phyloP scores from a whole-genome alignment of 2,113 vertebrate genomes.

The Xiphophorus couchianus region DNA sequence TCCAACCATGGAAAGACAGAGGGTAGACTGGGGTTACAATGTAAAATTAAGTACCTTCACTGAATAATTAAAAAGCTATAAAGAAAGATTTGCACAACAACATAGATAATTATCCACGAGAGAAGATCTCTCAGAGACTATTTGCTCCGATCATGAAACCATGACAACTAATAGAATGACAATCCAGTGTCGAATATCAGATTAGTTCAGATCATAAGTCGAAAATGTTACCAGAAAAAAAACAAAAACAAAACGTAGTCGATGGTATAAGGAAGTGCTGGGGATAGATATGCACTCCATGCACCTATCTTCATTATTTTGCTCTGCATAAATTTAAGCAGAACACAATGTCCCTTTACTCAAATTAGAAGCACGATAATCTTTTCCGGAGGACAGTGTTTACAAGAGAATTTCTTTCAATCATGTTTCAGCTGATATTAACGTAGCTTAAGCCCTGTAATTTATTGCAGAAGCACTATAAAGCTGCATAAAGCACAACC shows the following conservation, averaged over 20 bases:
- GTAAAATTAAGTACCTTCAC: constrained; percentile 18
- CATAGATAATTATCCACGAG: constrained; percentile 9
- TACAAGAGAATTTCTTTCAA: neutral
- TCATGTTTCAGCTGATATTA: neutral
- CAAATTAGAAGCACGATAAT: neutral
- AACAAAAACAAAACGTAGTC: neutral
- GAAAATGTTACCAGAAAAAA: neutral
- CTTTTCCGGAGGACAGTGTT: neutral
- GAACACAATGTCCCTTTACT: neutral
- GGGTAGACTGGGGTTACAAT: constrained; percentile 9
- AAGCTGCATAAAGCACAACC: too few relatives aligned
- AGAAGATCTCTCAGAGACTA: neutral
- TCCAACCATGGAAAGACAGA: constrained; percentile 21
- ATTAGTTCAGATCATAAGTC: neutral
- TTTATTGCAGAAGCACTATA: neutral
- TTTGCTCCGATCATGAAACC: constrained; percentile 13
- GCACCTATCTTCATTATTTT: neutral
- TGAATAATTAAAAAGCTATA: constrained; percentile 28
- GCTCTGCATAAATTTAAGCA: neutral
- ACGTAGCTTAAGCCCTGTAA: neutral
- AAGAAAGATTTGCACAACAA: constrained; percentile 29
- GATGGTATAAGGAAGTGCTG: neutral
- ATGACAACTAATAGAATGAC: constrained; percentile 3
- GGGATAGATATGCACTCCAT: neutral
- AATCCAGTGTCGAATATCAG: neutral